These are phyloP conservation scores for Ornithoptera priamus DNA, from an alignment of 2,888 invertebrate species.

Conservation along the genomic window DNA sequence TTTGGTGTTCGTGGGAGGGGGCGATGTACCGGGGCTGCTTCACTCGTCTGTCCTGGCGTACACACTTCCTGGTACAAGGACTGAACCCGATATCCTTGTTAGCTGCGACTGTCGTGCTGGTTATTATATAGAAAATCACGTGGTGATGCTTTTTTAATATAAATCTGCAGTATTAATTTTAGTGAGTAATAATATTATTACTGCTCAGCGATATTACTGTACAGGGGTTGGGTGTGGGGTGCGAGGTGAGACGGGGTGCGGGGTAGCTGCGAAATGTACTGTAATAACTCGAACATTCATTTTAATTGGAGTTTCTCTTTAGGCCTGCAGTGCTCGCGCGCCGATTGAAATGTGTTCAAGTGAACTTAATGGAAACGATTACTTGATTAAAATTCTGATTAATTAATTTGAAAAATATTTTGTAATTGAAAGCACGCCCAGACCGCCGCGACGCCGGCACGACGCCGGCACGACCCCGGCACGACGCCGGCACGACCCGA, in stretches of 20 bases:
- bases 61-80: too few relatives aligned
- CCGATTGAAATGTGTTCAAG: constrained; percentile 9
- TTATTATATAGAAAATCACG: too few relatives aligned
- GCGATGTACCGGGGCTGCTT: neutral
- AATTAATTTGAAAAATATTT: constrained; percentile 8
- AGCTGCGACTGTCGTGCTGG: too few relatives aligned
- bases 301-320: constrained; percentile 17
- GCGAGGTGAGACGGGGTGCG: too few relatives aligned
- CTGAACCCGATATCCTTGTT: too few relatives aligned
- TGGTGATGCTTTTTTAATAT: too few relatives aligned
- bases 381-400: constrained; percentile 14
- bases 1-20: neutral
- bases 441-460: neutral
- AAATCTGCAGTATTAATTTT: too few relatives aligned
- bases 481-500: too few relatives aligned
- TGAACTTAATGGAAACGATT: constrained; percentile 8
- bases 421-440: neutral
- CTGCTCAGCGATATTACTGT: too few relatives aligned
- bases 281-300: constrained; percentile 8
- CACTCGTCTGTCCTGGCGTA: neutral
- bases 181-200: too few relatives aligned
- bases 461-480: too few relatives aligned
- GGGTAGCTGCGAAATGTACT: neutral
- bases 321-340: constrained; percentile 1
- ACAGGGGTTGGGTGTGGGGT: too few relatives aligned